A percentile compares a stretch with the other conserved stretches of the same genome.
phyloP scores from a whole-genome alignment of 1,140 invertebrate genomes.

The Theocolax elegans region DNA sequence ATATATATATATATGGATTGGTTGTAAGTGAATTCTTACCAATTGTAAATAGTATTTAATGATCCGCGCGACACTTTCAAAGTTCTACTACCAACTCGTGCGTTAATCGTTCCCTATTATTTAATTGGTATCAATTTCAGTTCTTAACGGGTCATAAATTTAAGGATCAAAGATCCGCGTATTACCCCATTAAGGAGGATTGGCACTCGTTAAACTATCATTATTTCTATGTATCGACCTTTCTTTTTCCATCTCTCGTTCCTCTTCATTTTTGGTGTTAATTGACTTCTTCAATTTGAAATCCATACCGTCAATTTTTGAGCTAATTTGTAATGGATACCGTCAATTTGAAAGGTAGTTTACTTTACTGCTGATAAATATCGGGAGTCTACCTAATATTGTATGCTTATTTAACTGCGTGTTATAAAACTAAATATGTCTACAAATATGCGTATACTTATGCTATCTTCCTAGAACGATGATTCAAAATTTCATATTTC shows the following conservation, averaged over 20 bases:
- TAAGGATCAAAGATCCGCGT: not conserved
- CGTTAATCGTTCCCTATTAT: constrained; percentile 14
- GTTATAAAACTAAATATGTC: not conserved
- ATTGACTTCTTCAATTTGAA: constrained; percentile 3
- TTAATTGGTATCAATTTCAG: constrained; percentile 33
- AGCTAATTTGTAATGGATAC: not conserved
- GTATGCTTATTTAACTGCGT: not conserved
- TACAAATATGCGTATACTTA: too few relatives aligned
- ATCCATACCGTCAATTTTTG: not conserved
- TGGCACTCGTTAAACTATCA: constrained; percentile 10
- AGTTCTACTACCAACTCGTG: not conserved
- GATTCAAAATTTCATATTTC: too few relatives aligned
- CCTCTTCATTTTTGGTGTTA: not conserved
- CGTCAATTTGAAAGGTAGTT: not conserved
- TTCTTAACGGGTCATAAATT: constrained; percentile 20
- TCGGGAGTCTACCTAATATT: too few relatives aligned
- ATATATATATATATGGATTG: not conserved
- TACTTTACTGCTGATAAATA: not conserved
- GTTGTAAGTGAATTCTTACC: not conserved
- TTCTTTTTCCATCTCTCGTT: not conserved
- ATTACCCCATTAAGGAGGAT: not conserved
- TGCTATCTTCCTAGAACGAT: too few relatives aligned
- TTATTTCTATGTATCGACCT: not conserved
- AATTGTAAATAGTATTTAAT: not conserved
- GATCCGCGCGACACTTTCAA: not conserved